Evolutionary conservation across 2,888 invertebrate species (phyloP).

Genomic region (Coelopa pilipes): DNA sequence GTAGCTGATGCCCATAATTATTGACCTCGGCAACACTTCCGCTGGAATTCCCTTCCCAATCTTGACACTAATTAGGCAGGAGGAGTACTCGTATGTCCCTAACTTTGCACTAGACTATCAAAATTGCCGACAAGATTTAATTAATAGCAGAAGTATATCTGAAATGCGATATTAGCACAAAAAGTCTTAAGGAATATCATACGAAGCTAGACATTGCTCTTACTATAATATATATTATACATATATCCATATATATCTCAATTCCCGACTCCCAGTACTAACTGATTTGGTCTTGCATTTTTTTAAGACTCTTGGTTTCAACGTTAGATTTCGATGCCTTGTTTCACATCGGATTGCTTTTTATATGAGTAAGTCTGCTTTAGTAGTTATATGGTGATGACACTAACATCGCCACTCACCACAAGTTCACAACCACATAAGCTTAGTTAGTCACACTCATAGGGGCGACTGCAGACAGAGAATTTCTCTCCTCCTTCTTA

Average conservation of each 20-base stretch:
- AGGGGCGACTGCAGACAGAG: slow-evolving; percentile 21
- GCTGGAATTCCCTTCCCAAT: no score
- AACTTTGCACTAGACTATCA: no score
- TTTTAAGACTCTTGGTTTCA: slow-evolving; percentile 20
- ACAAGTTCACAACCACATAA: slow-evolving; percentile 38
- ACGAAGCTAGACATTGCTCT: not conserved
- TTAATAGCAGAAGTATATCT: no score
- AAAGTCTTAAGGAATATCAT: not conserved
- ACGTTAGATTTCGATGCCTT: slow-evolving; percentile 20
- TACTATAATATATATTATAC: not conserved
- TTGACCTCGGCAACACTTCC: no score
- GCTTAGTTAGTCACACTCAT: slow-evolving; percentile 35
- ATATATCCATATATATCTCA: not conserved
- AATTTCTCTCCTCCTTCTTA: slow-evolving; percentile 10
- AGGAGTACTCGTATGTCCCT: no score
- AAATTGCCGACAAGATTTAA: no score
- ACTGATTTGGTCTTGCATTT: slow-evolving; percentile 8
- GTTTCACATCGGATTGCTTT: not conserved
- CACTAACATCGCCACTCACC: slow-evolving; percentile 33
- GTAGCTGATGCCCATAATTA: no score
- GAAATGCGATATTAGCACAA: no score
- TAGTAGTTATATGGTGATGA: slow-evolving; percentile 30
- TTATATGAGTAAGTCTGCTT: slow-evolving; percentile 29
- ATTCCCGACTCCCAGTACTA: slow-evolving; percentile 11
- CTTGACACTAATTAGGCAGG: not conserved